Base-by-base conservation (phyloP, 2,113 vertebrate species). In the Sinocyclocheilus maitianheensis region DNA sequence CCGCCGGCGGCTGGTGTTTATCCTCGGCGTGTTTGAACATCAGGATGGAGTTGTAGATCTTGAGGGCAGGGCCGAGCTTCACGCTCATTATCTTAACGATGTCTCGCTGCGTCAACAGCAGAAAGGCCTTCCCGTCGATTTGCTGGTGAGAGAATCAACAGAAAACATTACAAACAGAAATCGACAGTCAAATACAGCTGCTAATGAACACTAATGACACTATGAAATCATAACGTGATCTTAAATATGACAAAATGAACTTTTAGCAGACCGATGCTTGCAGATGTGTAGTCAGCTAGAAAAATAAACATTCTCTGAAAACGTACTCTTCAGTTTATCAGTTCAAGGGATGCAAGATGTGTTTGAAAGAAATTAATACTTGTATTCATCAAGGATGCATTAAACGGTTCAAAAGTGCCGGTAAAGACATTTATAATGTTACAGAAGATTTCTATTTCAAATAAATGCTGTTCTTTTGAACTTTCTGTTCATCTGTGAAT, bases 1-100 rank as follows among this genome's bases (percentile, higher is more conserved):
- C 51, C 26, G 11, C 90, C 86, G 53, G 79, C 84, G 55, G 78
- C 24, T 9, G 86, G 83, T 74, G 92, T 90, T 86, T 90, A 43
- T 92, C 90, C 76, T 94, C 90, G 0, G 91, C 91, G 1, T 96
- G 93, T 87, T 93, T 94, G 87, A 96, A 94, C 94, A 96, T 96
- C 81, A 95, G 91, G 88, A 96, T 95, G 89, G 94, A 95, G 89
- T 95, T 96, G 92, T 95, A 95, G 86, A 96, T 96, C 87, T 96
- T 96, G 62, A 96, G 94, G 24, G 95, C 95, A 0, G 95, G 95
- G 2, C 94, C 95, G 4, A 95, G 92, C 89, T 96, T 95, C 89
- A 96, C 93, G 24, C 94, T 94, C 95, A 95, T 94, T 78, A 95
- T 94, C 90, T 93, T 94, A 37, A 95, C 90, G 2, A 96, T 94